Conservation (phyloP, 2,797 vertebrate species). For the Knipowitschia caucasica region DNA sequence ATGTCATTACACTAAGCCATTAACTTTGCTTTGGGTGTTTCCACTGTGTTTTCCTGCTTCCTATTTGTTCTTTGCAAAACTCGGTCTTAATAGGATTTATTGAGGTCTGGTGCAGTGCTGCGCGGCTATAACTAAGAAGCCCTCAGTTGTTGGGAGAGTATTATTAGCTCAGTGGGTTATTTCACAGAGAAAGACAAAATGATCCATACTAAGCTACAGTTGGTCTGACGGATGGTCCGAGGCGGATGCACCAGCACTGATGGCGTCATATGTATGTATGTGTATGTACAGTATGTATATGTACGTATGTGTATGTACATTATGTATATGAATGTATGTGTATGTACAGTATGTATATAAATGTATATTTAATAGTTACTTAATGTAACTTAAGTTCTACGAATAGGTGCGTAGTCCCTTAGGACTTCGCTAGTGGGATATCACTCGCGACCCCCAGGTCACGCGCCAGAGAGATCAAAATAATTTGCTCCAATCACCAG, state of each 20-base stretch:
- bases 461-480: no score
- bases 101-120: slow-evolving; percentile 18
- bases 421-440: no score
- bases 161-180: slow-evolving; percentile 14
- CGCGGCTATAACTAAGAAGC: slow-evolving; percentile 26
- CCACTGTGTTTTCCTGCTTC: slow-evolving; percentile 8
- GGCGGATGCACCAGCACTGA: slow-evolving; percentile 15
- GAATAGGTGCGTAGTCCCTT: no score
- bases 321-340: no score
- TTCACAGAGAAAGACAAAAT: slow-evolving; percentile 2
- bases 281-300: no score
- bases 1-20: slow-evolving; percentile 5
- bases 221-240: slow-evolving; percentile 8
- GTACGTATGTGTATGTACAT: no score
- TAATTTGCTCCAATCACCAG: no score
- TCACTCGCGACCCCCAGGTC: no score
- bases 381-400: no score
- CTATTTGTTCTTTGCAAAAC: slow-evolving; percentile 19
- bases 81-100: slow-evolving; percentile 20
- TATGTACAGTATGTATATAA: no score
- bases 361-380: no score
- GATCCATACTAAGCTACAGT: background rate
- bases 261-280: slow-evolving; percentile 14
- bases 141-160: slow-evolving; percentile 11
- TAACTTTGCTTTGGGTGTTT: slow-evolving; percentile 21